phyloP scores from a whole-genome alignment of 2,113 vertebrate species.

The Paramisgurnus dabryanus region DNA sequence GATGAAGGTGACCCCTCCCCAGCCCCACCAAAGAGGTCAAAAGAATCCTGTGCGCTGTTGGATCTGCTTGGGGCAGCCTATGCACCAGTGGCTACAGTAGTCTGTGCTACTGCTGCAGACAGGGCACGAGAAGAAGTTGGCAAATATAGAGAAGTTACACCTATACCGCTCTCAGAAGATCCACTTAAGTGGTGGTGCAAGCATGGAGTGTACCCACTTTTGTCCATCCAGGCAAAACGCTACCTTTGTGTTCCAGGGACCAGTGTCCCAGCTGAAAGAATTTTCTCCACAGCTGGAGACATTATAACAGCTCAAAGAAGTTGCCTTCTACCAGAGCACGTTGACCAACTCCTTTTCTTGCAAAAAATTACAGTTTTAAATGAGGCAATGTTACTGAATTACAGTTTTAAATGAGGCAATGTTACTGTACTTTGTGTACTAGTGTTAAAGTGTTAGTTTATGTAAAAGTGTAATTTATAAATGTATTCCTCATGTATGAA shows the following conservation, averaged over 20 bases:
- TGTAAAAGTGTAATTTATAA: too few relatives aligned
- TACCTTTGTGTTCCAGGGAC: not conserved
- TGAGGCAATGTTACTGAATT: too few relatives aligned
- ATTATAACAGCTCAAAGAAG: not conserved
- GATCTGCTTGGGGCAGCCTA: not conserved
- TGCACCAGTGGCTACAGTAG: not conserved
- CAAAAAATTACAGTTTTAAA: too few relatives aligned
- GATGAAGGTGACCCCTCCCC: not conserved
- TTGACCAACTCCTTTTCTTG: not conserved
- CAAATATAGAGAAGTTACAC: not conserved
- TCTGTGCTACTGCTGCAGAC: not conserved
- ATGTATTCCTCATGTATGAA: too few relatives aligned
- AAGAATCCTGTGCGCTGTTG: not conserved
- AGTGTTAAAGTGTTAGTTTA: too few relatives aligned
- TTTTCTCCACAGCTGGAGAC: not conserved
- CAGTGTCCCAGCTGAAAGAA: not conserved
- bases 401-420: too few relatives aligned
- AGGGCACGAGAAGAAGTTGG: not conserved
- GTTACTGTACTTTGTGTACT: too few relatives aligned
- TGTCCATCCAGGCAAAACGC: not conserved
- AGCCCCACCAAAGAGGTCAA: not conserved
- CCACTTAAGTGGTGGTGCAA: conserved; percentile 4
- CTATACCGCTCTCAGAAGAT: not conserved
- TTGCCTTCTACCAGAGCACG: not conserved
- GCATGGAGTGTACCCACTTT: not conserved